These are phyloP conservation scores for Maniola hyperantus DNA, from an alignment of 2,888 invertebrate species.

Conservation along the genomic window DNA sequence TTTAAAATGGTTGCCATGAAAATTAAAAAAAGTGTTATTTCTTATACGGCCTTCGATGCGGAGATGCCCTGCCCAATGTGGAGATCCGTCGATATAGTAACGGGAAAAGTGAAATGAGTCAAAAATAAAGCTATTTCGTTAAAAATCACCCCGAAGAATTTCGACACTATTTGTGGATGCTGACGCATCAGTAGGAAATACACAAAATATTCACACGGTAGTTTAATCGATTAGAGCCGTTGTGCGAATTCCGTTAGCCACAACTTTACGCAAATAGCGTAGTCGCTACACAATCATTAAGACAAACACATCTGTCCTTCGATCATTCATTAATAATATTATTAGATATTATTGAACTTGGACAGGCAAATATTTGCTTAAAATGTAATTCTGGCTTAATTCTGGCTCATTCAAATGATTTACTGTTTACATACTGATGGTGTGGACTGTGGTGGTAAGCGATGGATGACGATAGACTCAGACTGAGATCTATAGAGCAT, in stretches of 20 bases:
- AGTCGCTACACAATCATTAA: constrained; percentile 1
- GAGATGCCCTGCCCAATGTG: too few species aligned
- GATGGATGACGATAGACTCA: too few species aligned
- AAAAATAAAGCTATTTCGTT: too few species aligned
- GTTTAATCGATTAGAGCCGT: constrained; percentile 20
- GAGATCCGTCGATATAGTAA: too few species aligned
- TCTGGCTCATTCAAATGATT: constrained; percentile 4
- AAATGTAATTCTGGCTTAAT: neutral
- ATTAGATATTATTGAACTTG: neutral
- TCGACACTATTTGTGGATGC: neutral
- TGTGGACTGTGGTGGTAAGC: too few species aligned
- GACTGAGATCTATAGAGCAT: too few species aligned
- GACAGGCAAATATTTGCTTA: neutral
- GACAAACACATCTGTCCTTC: constrained; percentile 17
- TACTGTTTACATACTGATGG: too few species aligned
- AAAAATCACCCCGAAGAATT: neutral
- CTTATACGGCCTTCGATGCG: too few species aligned
- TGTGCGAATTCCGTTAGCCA: constrained; percentile 21
- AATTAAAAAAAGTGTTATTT: too few species aligned
- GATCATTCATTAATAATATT: constrained; percentile 10
- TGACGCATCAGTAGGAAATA: constrained; percentile 11
- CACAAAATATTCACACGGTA: constrained; percentile 17
- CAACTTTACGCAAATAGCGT: constrained; percentile 15
- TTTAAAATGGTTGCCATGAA: too few species aligned
- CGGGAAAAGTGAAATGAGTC: too few species aligned